Base-by-base conservation (phyloP, 2,888 invertebrate genomes). In the Macropis europaea region DNA sequence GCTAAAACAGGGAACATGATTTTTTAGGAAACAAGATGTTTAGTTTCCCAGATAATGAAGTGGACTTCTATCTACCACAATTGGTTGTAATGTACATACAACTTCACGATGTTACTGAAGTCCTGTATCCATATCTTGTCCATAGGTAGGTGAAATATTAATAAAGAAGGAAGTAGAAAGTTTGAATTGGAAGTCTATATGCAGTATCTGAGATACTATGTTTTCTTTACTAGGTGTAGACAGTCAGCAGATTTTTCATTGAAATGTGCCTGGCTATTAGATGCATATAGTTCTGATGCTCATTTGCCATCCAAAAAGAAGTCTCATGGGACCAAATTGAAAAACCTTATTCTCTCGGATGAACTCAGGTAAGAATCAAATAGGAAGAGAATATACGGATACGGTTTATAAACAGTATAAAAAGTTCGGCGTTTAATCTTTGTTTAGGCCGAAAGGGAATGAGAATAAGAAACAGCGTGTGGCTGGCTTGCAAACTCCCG, bases 51-150 rank as follows among this genome's bases (percentile, higher is more conserved):
- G 94, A 96, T 90, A 93, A 92, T 77, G 97, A 98, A 82, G 97
- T 99, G 76, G 99, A 99, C 92, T 97, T 99, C 90, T 99, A 99
- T 91, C 93, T 99, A 89, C 99, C 99, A 48, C 99, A 99, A 91
- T 91, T 99, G 87, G 95, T 99, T 86, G 97, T 97, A 86, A 97
- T 99, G 97, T 99, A 99, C 90, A 96, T 99, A 90, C 98, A 99
- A 92, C 97, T 98, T 94, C 96, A 96, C 86, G 99, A 99, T 89
- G 95, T 99, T 81, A 99, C 99, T 60, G 99, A 99, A 92, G 97
- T 96, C 72, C 88, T 89, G 70, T 89, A 89, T 86, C 79, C 90
- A 76, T 90, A 90, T 88, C 89, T 90, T 79, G 88, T 89, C 76
- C 82, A 89, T 90, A 94, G 97, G 95, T 96, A 72, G 57, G 62